phyloP scores from a whole-genome alignment of 2,113 vertebrate species.

The Indicator indicator region DNA sequence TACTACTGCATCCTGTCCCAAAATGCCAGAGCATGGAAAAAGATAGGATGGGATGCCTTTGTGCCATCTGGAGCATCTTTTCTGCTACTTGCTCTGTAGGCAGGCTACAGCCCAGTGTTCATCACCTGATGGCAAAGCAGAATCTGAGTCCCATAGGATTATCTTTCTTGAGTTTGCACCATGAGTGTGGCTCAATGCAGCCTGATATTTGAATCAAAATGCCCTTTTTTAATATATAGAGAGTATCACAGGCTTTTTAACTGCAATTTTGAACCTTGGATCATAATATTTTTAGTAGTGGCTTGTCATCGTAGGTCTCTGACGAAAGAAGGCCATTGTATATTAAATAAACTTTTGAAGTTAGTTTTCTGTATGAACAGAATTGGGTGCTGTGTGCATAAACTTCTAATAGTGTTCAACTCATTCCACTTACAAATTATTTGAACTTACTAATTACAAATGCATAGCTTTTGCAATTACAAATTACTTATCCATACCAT shows the following conservation, averaged over 20 bases:
- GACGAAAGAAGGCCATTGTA: slow-evolving; percentile 19
- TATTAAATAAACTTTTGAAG: slow-evolving; percentile 60
- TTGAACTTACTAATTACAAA: slow-evolving; percentile 69
- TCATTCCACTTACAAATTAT: slow-evolving; percentile 47
- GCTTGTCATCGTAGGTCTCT: slow-evolving; percentile 39
- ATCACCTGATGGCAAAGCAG: neutral
- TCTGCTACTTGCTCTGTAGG: rapidly evolving
- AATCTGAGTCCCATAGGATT: neutral
- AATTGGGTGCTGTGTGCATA: slow-evolving; percentile 19
- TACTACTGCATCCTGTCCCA: neutral
- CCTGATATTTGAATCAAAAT: slow-evolving; percentile 16
- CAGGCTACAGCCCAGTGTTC: neutral
- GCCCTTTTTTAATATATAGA: slow-evolving; percentile 4
- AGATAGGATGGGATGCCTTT: neutral
- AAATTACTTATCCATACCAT: slow-evolving; percentile 27
- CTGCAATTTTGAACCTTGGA: slow-evolving; percentile 8
- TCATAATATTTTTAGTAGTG: slow-evolving; percentile 3
- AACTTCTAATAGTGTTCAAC: slow-evolving; percentile 47
- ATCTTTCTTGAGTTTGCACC: neutral
- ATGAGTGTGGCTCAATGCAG: neutral
- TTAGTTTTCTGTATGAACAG: slow-evolving; percentile 47
- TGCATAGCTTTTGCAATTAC: slow-evolving; percentile 54
- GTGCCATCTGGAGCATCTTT: neutral
- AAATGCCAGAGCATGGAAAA: neutral
- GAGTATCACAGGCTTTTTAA: slow-evolving; percentile 7